Base-by-base conservation (phyloP, 1,140 invertebrate genomes). In the Drosophila jambulina region DNA sequence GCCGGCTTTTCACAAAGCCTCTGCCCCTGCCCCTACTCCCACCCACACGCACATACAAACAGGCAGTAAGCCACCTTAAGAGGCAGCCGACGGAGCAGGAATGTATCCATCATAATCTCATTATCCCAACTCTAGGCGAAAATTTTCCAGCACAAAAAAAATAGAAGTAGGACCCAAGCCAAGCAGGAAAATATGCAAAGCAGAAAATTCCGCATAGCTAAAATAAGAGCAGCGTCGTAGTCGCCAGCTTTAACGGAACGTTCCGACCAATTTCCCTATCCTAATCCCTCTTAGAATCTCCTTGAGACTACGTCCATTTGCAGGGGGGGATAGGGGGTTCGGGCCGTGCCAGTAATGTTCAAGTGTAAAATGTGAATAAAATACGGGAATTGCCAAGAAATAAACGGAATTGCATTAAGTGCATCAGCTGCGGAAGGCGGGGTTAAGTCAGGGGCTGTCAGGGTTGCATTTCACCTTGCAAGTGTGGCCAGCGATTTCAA, bases 351-450 rank as follows among this genome's bases (percentile, higher is more conserved):
- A 19, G 65, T 36, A 45, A 70, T 59, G 67, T 29, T 60, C 29
- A 49, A 60, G 69, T 72, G 45, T 42, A 72, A 72, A 72, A 72
- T 72, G 69, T 72, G 69, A 72, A 72, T 72, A 72, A 72, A 72
- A 72, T 71, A 72, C 36, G 38, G 34, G 69, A 72, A 72, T 60
- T 38, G 46, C 45, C 48, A 56, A 64, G 56, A 63, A 78, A 64
- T 65, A 78, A 78, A 43, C 29, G 48, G 40, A 83, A 83, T 83
- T 70, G 80, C 80, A 83, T 79, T 83, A 83, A 71, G 64, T 75
- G 80, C 80, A 70, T 70, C 59, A 27, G 56, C 45, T 60, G 34
- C 13, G 6, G 32, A 36, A 12, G 19, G 2, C 13, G 34, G 57
- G 38, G 21, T 25, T 25, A 69, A 63, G 25, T 27, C 21, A 1